These are phyloP conservation scores for Ostrea edulis DNA, from an alignment of 1,140 invertebrate species.

Conservation along the genomic window DNA sequence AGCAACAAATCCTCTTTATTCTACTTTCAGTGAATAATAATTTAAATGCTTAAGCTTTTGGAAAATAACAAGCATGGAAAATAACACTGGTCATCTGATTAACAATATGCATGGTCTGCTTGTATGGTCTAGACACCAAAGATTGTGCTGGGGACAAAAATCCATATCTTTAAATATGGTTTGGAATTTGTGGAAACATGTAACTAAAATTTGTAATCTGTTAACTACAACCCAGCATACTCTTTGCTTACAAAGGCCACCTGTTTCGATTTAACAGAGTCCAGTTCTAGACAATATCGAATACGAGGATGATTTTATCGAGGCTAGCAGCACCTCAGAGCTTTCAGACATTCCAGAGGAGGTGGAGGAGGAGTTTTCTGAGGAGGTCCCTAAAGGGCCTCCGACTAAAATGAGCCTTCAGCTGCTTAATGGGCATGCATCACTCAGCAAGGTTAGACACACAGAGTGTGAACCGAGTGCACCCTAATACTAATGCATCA, in stretches of 20 bases:
- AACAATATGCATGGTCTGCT: constrained; percentile 23
- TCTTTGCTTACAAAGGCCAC: constrained; percentile 24
- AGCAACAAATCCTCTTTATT: not conserved
- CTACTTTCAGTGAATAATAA: constrained; percentile 1
- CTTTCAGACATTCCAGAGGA: constrained; percentile 81
- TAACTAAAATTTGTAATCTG: not conserved
- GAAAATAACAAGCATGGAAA: constrained; percentile 9
- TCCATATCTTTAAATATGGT: not conserved
- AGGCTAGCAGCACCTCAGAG: constrained; percentile 79
- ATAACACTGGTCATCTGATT: constrained; percentile 34
- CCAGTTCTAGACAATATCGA: constrained; percentile 56
- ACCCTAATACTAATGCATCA: constrained; percentile 24
- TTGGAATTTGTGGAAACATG: not conserved
- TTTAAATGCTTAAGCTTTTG: constrained; percentile 18
- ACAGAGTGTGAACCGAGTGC: constrained; percentile 31
- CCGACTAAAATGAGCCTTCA: constrained; percentile 57
- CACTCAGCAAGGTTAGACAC: constrained; percentile 55
- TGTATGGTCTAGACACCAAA: constrained; percentile 13
- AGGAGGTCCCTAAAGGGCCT: constrained; percentile 67
- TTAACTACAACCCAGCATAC: not conserved
- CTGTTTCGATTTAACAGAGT: constrained; percentile 59
- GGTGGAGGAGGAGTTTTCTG: constrained; percentile 68
- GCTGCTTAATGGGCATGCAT: constrained; percentile 49
- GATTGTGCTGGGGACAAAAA: constrained; percentile 24
- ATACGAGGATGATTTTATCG: constrained; percentile 81